phyloP scores from a whole-genome alignment of 2,113 vertebrate genomes.

The Crotalus horridus region DNA sequence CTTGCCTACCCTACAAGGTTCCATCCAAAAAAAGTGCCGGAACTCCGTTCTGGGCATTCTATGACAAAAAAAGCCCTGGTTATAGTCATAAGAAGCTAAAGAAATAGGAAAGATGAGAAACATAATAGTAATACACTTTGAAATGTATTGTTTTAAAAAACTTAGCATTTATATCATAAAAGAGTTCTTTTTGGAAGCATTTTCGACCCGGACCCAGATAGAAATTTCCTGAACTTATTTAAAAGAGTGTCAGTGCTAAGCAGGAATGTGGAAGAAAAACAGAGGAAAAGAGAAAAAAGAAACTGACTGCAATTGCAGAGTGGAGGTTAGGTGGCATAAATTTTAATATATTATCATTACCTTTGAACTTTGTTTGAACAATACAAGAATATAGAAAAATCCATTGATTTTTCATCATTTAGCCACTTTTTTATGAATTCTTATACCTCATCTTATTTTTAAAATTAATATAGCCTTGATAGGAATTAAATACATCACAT shows the following conservation, averaged over 20 bases:
- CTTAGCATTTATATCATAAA: not conserved
- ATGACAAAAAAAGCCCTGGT: too few relatives aligned
- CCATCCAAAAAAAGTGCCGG: too few relatives aligned
- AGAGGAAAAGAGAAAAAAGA: not conserved
- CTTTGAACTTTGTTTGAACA: not conserved
- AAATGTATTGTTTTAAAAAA: too few relatives aligned
- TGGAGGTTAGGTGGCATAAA: too few relatives aligned
- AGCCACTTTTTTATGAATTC: constrained; percentile 9
- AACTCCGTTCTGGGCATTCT: too few relatives aligned
- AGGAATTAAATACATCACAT: constrained; percentile 26
- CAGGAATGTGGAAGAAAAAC: not conserved
- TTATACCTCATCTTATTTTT: constrained; percentile 15
- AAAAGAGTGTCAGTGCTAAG: not conserved
- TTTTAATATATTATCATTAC: not conserved
- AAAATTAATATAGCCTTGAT: constrained; percentile 43
- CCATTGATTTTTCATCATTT: constrained; percentile 16
- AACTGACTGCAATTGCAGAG: constrained; percentile 2
- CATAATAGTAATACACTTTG: too few relatives aligned
- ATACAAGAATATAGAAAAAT: constrained; percentile 24
- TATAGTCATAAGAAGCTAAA: too few relatives aligned
- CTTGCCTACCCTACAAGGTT: too few relatives aligned
- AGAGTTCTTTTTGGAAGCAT: not conserved
- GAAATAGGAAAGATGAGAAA: too few relatives aligned
- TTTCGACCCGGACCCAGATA: not conserved
- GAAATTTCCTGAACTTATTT: constrained; percentile 17